Percentiles rank a stretch among this genome's conserved stretches.
Conservation (phyloP, 2,113 vertebrate genomes). For the Nipponia nippon region DNA sequence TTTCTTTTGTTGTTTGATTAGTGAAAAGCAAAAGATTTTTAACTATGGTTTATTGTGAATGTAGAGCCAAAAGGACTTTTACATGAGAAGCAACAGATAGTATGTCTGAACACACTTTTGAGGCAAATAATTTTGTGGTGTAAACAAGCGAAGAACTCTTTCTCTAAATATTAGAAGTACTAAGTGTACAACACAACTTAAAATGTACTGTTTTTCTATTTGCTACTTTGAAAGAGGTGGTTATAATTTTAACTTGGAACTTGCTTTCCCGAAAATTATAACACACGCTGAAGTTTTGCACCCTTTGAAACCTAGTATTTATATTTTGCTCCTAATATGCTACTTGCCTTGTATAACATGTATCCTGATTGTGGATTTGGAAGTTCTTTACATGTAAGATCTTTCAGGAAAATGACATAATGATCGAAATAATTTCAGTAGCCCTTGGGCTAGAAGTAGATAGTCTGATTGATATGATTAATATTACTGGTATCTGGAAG, state of each 20-base stretch:
- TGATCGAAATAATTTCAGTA: background rate
- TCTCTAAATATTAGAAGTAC: background rate
- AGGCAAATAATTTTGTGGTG: background rate
- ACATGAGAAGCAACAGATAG: background rate
- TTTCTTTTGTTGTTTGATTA: background rate
- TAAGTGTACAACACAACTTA: background rate
- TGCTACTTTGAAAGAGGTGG: background rate
- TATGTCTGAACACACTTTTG: background rate
- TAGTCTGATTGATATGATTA: background rate
- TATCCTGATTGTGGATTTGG: background rate
- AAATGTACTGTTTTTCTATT: background rate
- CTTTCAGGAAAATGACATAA: background rate
- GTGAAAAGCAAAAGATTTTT: background rate
- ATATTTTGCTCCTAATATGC: background rate
- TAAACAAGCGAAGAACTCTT: background rate
- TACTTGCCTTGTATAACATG: background rate
- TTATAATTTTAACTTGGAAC: background rate
- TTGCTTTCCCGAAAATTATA: background rate
- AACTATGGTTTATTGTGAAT: background rate
- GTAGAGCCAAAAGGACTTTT: background rate
- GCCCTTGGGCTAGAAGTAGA: background rate
- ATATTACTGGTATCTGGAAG: background rate
- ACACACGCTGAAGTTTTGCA: background rate
- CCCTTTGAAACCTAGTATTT: background rate
- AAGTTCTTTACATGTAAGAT: background rate